Evolutionary conservation across 1,140 invertebrate species (phyloP).

Genomic region (Brachionus manjavacas): DNA sequence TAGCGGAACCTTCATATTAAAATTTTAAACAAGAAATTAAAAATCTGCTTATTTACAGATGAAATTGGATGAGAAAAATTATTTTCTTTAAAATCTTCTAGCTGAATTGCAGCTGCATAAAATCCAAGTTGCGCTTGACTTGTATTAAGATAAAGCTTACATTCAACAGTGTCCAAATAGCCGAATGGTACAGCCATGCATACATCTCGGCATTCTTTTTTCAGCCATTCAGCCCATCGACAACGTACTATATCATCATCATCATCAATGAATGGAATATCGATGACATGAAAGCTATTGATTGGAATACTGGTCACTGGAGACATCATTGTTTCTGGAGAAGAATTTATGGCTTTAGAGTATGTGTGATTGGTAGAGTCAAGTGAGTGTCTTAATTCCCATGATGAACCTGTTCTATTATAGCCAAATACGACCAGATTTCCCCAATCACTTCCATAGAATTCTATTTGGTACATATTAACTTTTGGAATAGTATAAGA

Average conservation of each 20-base stretch:
- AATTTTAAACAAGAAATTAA: neutral
- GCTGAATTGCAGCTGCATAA: slow-evolving; percentile 1
- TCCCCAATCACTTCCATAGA: slow-evolving; percentile 23
- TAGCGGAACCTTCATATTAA: neutral
- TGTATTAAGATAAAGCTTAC: slow-evolving; percentile 1
- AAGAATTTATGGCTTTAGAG: neutral
- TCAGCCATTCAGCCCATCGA: slow-evolving; percentile 13
- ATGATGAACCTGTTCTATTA: neutral
- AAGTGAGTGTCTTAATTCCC: slow-evolving; percentile 20
- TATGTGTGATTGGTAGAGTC: neutral
- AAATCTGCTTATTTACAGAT: neutral
- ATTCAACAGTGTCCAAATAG: neutral
- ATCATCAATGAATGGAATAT: slow-evolving; percentile 24
- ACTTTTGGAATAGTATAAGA: neutral
- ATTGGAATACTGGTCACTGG: neutral
- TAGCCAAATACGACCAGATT: slow-evolving; percentile 15
- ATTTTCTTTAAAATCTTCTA: neutral
- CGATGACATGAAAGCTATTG: neutral
- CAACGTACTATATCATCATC: slow-evolving; percentile 9
- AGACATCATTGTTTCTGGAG: slow-evolving; percentile 1
- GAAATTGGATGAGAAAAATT: neutral
- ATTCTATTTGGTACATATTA: neutral
- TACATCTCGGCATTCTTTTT: slow-evolving; percentile 9
- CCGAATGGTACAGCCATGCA: slow-evolving; percentile 7
- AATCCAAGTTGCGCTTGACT: neutral